Percentiles rank a stretch among this genome's conserved stretches.
Evolutionary conservation across 1,140 invertebrate species (phyloP).

Genomic region (Stratiolaelaps scimitus): DNA sequence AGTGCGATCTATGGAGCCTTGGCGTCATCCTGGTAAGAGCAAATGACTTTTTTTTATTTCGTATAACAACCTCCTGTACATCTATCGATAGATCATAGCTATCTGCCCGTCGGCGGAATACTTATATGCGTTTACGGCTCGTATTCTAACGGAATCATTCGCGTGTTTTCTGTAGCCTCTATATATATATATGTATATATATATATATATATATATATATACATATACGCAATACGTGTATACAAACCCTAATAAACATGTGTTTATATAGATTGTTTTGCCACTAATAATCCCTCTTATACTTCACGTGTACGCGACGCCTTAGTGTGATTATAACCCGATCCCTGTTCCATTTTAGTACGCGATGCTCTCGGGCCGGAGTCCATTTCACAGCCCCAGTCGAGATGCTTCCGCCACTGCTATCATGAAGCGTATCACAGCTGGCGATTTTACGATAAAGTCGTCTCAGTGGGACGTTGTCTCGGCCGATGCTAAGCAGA

Average conservation of each 20-base stretch:
- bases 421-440: constrained; percentile 64
- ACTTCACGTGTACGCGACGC: not conserved
- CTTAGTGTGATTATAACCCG: constrained; percentile 2
- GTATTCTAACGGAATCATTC: too few relatives aligned
- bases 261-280: constrained; percentile 5
- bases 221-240: too few relatives aligned
- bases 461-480: constrained; percentile 58
- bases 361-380: constrained; percentile 69
- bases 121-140: too few relatives aligned
- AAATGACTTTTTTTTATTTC: not conserved
- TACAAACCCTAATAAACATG: not conserved
- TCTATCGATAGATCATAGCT: constrained; percentile 4
- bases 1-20: constrained; percentile 82
- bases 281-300: not conserved
- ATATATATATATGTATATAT: too few relatives aligned
- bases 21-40: constrained; percentile 62
- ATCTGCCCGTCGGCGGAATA: too few relatives aligned
- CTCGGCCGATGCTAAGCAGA: constrained; percentile 57
- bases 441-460: constrained; percentile 60
- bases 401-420: constrained; percentile 56
- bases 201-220: too few relatives aligned
- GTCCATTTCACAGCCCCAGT: constrained; percentile 58
- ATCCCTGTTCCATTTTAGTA: constrained; percentile 48
- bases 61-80: too few relatives aligned
- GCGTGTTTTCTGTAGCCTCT: not conserved